Evolutionary conservation across 2,888 invertebrate species (phyloP).

Genomic region (Andrena trimmerana): DNA sequence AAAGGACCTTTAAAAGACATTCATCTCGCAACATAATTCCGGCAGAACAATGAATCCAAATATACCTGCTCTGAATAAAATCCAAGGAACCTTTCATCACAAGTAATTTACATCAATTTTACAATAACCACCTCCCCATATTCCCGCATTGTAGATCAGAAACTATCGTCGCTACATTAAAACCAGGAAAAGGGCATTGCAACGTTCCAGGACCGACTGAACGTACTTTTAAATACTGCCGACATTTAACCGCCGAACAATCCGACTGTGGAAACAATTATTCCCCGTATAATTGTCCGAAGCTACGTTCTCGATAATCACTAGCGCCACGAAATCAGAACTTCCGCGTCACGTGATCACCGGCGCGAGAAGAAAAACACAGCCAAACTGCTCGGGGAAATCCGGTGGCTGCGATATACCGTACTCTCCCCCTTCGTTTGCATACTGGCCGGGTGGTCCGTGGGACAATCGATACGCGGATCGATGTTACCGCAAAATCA

Average conservation of each 20-base stretch:
- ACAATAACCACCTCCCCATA: too few species aligned
- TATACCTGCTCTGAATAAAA: too few species aligned
- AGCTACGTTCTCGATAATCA: constrained; percentile 40
- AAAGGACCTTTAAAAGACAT: too few species aligned
- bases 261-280: constrained; percentile 26
- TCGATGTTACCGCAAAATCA: constrained; percentile 61
- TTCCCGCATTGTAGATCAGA: too few species aligned
- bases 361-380: constrained; percentile 28
- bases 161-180: too few species aligned
- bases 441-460: constrained; percentile 41
- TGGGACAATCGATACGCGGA: constrained; percentile 55
- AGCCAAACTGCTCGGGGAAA: constrained; percentile 31
- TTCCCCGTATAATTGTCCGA: background rate
- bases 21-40: too few species aligned
- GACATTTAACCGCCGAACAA: background rate
- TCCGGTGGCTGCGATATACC: constrained; percentile 26
- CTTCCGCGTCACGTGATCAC: constrained; percentile 48
- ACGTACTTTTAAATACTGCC: background rate
- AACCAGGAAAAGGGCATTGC: background rate
- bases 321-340: constrained; percentile 33
- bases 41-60: too few species aligned
- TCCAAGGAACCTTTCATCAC: too few species aligned
- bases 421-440: constrained; percentile 20
- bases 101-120: too few species aligned
- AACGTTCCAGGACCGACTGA: background rate